A percentile compares a stretch with the other conserved stretches of the same genome.
phyloP scores from a whole-genome alignment of 2,113 vertebrate species.

The Psilopogon haemacephalus region DNA sequence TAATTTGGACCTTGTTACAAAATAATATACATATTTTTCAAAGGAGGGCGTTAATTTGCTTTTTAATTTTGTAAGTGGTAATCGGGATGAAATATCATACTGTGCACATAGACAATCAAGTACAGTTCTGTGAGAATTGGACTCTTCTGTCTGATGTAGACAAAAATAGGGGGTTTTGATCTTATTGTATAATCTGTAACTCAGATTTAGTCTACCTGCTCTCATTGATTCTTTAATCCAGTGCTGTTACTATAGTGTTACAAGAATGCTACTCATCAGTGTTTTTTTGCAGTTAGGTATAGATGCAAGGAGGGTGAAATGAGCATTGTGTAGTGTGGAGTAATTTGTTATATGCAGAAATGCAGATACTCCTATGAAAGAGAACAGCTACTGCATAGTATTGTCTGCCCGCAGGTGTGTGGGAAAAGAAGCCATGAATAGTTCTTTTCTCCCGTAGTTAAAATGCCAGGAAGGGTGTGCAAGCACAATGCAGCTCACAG shows the following conservation, averaged over 20 bases:
- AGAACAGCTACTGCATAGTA: neutral
- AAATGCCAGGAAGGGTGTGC: neutral
- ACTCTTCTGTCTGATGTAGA: neutral
- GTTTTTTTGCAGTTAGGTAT: neutral
- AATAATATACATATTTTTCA: neutral
- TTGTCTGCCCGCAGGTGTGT: neutral
- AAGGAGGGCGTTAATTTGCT: neutral
- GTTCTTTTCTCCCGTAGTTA: neutral
- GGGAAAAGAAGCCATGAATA: neutral
- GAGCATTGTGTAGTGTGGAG: neutral
- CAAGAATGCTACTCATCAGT: neutral
- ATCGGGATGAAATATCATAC: neutral
- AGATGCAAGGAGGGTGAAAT: neutral
- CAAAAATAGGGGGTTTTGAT: neutral
- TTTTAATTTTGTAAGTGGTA: neutral
- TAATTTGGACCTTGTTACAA: neutral
- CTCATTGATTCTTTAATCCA: neutral
- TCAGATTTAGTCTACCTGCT: neutral
- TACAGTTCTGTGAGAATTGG: neutral
- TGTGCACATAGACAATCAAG: neutral
- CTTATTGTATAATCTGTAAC: neutral
- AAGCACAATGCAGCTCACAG: neutral
- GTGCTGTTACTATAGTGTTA: neutral
- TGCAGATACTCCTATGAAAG: neutral
- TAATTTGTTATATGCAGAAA: neutral